These are phyloP conservation scores for Dicranocentrus wangi DNA, from an alignment of 2,888 invertebrate species.

Conservation along the genomic window DNA sequence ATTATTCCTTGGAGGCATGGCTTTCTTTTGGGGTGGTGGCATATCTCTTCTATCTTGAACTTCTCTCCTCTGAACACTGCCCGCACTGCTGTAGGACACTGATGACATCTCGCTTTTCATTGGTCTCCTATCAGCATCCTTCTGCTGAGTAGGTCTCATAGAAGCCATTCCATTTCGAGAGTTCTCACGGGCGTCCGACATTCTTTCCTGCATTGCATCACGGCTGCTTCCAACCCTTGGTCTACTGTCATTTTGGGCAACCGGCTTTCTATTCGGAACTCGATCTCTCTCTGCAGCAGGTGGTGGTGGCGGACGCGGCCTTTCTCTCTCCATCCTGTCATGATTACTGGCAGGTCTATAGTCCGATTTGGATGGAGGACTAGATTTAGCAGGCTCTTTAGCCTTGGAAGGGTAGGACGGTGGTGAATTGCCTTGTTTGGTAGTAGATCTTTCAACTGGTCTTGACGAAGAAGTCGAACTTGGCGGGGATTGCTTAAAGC, in stretches of 20 bases:
- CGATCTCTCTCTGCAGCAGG: conserved; percentile 1
- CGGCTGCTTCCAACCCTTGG: conserved; percentile 33
- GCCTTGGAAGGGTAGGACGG: background rate
- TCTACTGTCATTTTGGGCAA: background rate
- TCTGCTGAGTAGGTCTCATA: background rate
- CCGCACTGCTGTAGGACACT: no score
- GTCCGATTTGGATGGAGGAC: background rate
- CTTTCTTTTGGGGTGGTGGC: conserved; percentile 12
- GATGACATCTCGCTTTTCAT: background rate
- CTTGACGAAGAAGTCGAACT: background rate
- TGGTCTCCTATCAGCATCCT: background rate
- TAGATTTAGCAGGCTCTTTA: background rate
- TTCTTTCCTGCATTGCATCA: conserved; percentile 11
- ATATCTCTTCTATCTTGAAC: background rate
- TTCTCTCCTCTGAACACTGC: background rate
- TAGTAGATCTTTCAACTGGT: background rate
- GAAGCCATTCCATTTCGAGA: background rate
- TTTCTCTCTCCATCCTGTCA: conserved; percentile 3
- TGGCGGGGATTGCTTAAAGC: background rate
- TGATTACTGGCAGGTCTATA: conserved; percentile 2
- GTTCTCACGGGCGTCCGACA: background rate
- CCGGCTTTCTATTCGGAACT: background rate
- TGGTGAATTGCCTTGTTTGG: background rate
- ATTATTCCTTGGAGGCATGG: background rate
- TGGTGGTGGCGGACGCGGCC: background rate